These are phyloP conservation scores for Meghimatium bilineatum DNA, from an alignment of 2,888 invertebrate genomes.

Conservation along the genomic window DNA sequence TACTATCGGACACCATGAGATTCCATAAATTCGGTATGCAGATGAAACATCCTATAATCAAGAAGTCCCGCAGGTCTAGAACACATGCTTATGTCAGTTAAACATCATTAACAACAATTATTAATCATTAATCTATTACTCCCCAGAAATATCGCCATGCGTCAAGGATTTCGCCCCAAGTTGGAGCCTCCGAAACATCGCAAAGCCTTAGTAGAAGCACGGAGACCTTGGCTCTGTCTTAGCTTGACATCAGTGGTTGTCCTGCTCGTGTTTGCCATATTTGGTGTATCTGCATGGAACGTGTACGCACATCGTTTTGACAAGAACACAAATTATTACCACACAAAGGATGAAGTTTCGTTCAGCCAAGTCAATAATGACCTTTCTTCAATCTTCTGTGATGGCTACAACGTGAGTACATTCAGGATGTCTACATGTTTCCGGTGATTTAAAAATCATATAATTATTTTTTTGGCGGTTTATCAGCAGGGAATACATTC, in stretches of 20 bases:
- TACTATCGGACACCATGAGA: no score
- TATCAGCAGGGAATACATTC: no score
- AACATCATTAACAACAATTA: no score
- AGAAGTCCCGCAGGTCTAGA: no score
- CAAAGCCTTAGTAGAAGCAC: background rate
- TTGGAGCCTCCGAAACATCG: constrained; percentile 16
- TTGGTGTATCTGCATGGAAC: constrained; percentile 34
- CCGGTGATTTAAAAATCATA: no score
- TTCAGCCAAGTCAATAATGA: background rate
- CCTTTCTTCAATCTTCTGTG: constrained; percentile 13
- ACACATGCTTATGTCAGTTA: no score
- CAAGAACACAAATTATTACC: background rate
- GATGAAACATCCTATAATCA: no score
- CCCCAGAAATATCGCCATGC: background rate
- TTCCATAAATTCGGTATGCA: no score
- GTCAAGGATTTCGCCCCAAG: constrained; percentile 11
- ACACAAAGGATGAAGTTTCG: background rate
- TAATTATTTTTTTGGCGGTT: no score
- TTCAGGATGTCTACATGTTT: background rate
- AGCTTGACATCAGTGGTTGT: background rate
- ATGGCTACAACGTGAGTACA: constrained; percentile 13
- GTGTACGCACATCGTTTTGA: constrained; percentile 3
- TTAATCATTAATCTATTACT: no score
- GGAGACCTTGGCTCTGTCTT: constrained; percentile 14
- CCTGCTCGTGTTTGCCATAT: constrained; percentile 6